Conservation (phyloP, 2,888 invertebrate genomes). For the Tachina grossa region DNA sequence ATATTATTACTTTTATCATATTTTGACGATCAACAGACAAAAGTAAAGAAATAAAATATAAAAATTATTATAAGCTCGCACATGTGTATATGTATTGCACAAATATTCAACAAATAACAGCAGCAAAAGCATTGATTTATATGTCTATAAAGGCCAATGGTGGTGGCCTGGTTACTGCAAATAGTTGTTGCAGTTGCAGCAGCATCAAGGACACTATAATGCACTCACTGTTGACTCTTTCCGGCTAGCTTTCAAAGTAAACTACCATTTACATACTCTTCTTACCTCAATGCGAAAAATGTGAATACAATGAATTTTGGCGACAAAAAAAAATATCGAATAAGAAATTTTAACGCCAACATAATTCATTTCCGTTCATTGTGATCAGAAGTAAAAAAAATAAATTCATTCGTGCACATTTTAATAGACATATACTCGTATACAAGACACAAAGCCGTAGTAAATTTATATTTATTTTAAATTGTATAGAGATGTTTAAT, state of each 20-base stretch:
- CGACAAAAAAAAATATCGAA: slow-evolving; percentile 69
- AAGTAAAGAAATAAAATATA: slow-evolving; percentile 11
- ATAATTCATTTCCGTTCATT: slow-evolving; percentile 82
- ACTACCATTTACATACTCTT: background rate
- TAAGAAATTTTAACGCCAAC: slow-evolving; percentile 73
- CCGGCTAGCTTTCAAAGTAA: slow-evolving; percentile 44
- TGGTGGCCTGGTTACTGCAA: slow-evolving; percentile 41
- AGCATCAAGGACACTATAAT: slow-evolving; percentile 25
- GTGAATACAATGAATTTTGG: slow-evolving; percentile 76
- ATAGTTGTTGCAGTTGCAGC: slow-evolving; percentile 35
- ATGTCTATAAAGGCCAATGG: slow-evolving; percentile 75
- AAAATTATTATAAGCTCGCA: slow-evolving; percentile 67
- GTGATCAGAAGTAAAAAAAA: slow-evolving; percentile 77
- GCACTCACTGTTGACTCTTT: slow-evolving; percentile 36
- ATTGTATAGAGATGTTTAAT: background rate
- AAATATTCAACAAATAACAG: slow-evolving; percentile 74
- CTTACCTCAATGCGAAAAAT: slow-evolving; percentile 3
- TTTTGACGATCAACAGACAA: slow-evolving; percentile 65
- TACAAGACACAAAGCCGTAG: background rate
- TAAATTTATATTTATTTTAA: slow-evolving; percentile 20
- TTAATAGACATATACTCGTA: slow-evolving; percentile 43
- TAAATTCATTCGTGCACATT: slow-evolving; percentile 68
- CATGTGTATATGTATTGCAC: slow-evolving; percentile 12
- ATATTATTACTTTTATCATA: slow-evolving; percentile 68
- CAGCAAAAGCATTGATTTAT: slow-evolving; percentile 81